These are phyloP conservation scores for Conus betulinus DNA, from an alignment of 1,140 invertebrate species.

Conservation along the genomic window DNA sequence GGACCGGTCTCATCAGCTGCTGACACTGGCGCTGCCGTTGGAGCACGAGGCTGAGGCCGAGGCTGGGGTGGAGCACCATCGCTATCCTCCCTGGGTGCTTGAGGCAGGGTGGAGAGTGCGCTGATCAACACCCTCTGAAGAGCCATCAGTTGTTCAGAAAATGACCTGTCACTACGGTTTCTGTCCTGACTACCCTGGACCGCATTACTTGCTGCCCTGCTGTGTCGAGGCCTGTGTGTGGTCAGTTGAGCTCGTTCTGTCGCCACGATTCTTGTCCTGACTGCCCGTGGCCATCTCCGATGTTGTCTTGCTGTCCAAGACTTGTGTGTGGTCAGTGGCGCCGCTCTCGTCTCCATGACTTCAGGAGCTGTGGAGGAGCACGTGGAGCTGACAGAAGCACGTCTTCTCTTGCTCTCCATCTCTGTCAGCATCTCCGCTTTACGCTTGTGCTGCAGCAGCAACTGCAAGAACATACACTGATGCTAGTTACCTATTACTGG, in stretches of 20 bases:
- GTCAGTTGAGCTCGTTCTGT: neutral
- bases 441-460: constrained; percentile 42
- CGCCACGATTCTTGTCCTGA: neutral
- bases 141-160: neutral
- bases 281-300: neutral
- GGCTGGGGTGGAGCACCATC: neutral
- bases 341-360: neutral
- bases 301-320: neutral
- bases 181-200: no score
- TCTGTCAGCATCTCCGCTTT: constrained; percentile 42
- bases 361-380: neutral
- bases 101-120: neutral
- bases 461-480: neutral
- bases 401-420: constrained; percentile 44
- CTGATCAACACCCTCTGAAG: neutral
- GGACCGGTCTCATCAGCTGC: no score
- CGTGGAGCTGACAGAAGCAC: neutral
- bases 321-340: neutral
- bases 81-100: neutral
- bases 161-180: neutral
- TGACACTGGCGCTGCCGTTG: no score
- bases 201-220: no score
- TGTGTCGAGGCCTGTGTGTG: no score
- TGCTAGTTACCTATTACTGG: no score
- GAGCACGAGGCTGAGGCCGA: neutral